These are phyloP conservation scores for Mylabris phalerata DNA, from an alignment of 1,140 invertebrate species.

Conservation along the genomic window DNA sequence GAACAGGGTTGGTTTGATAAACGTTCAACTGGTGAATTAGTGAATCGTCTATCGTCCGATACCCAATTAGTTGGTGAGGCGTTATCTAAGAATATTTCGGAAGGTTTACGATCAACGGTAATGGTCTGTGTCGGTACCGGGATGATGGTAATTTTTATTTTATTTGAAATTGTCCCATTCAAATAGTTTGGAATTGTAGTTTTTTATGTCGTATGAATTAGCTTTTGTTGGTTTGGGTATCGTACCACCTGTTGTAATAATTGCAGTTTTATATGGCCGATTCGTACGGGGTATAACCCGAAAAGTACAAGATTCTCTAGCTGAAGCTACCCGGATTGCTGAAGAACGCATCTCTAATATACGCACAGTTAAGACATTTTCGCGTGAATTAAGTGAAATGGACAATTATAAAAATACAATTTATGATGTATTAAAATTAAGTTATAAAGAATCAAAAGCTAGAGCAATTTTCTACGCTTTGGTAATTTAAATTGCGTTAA, in stretches of 20 bases:
- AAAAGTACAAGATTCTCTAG: constrained; percentile 75
- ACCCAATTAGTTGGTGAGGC: constrained; percentile 86
- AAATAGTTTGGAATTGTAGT: constrained; percentile 46
- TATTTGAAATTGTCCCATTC: background rate
- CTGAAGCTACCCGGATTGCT: constrained; percentile 68
- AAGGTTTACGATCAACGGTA: constrained; percentile 79
- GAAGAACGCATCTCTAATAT: constrained; percentile 93
- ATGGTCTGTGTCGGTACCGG: constrained; percentile 78
- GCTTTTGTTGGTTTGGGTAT: constrained; percentile 77
- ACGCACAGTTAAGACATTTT: constrained; percentile 89
- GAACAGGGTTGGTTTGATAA: constrained; percentile 92
- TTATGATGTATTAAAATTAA: constrained; percentile 66
- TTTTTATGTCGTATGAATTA: constrained; percentile 85
- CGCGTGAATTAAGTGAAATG: constrained; percentile 75
- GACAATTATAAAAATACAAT: constrained; percentile 63
- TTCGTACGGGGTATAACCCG: constrained; percentile 81
- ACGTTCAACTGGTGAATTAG: constrained; percentile 89
- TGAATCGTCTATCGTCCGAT: constrained; percentile 86
- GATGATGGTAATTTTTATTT: constrained; percentile 75
- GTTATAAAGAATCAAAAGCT: constrained; percentile 81
- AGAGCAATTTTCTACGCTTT: constrained; percentile 87
- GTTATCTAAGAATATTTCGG: constrained; percentile 89
- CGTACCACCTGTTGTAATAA: constrained; percentile 78
- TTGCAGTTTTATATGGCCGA: constrained; percentile 85
- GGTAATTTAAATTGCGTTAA: constrained; percentile 48